Evolutionary conservation across 2,797 vertebrate genomes (phyloP), one percentile per base, ranked within the genome.

Genomic region (Buceros bicornis): DNA sequence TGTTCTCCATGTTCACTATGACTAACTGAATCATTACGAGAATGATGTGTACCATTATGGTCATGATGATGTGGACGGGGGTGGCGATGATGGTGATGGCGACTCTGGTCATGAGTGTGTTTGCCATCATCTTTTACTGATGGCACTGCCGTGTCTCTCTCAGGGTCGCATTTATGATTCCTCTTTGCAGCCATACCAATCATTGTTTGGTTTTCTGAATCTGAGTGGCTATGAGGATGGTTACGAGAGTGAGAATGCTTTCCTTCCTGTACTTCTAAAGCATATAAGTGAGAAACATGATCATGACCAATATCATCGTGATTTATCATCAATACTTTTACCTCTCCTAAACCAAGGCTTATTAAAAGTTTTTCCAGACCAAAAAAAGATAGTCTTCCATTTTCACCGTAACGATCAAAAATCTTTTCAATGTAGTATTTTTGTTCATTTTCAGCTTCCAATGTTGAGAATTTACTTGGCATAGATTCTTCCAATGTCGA

Each of bases 291-390:
- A 91, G 99, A 99, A 88, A 99, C 99, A 14, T 99, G 99, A 96
- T 99, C 99, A 5, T 99, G 99, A 66, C 99, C 99, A 92, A 99
- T 97, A 29, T 99, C 98, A 87, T 99, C 99, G 26, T 99, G 99
- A 95, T 98, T 98, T 88, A 99, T 96, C 76, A 97, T 98, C 50
- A 99, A 98, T 85, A 99, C 96, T 96, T 99, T 99, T 57, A 99
- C 98, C 91, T 99, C 98, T 51, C 99, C 99, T 85, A 99, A 98
- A 58, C 99, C 99, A 95, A 99, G 97, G 92, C 98, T 99, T 35
- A 98, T 85, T 90, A 99, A 98, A 90, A 99, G 98, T 98, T 97
- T 99, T 98, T 99, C 98, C 95, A 99, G 98, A 64, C 99, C 99
- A 62, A 98, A 96, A 97, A 99, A 99, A 21, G 99, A 99, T 42